Conservation (phyloP, 2,888 invertebrate species). For the Dynastes tityus region DNA sequence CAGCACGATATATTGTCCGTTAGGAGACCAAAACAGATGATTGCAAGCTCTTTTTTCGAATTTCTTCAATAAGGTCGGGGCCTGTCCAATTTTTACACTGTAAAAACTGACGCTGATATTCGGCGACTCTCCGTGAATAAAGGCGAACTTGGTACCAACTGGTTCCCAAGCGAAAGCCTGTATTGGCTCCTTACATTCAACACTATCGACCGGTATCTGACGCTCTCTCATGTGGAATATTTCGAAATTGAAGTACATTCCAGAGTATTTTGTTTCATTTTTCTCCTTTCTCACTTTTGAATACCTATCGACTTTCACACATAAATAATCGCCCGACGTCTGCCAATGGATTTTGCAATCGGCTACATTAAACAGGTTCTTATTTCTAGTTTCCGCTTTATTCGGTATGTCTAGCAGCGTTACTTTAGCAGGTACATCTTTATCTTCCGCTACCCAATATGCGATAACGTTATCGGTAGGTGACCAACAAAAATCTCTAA, state of each 20-base stretch:
- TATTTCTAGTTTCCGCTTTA: slow-evolving; percentile 90
- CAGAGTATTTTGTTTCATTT: slow-evolving; percentile 93
- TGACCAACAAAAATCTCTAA: slow-evolving; percentile 97
- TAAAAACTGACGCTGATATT: slow-evolving; percentile 94
- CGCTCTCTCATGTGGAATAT: slow-evolving; percentile 99
- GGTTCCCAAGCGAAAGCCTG: slow-evolving; percentile 99
- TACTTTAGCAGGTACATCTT: slow-evolving; percentile 96
- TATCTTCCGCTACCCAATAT: slow-evolving; percentile 98
- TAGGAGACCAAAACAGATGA: slow-evolving; percentile 95
- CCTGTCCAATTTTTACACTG: slow-evolving; percentile 91
- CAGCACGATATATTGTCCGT: slow-evolving; percentile 95
- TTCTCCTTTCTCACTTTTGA: slow-evolving; percentile 95
- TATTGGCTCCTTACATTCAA: slow-evolving; percentile 94
- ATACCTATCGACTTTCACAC: slow-evolving; percentile 91
- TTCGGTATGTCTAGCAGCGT: slow-evolving; percentile 94
- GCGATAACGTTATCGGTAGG: slow-evolving; percentile 97
- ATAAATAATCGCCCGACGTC: slow-evolving; percentile 96
- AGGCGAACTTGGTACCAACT: slow-evolving; percentile 94
- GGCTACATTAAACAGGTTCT: slow-evolving; percentile 97
- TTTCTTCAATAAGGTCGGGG: slow-evolving; percentile 90
- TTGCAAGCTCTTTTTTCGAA: slow-evolving; percentile 92
- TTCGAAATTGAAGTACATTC: slow-evolving; percentile 98
- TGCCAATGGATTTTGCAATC: slow-evolving; percentile 99
- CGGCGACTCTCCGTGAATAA: slow-evolving; percentile 94
- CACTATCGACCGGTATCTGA: slow-evolving; percentile 97